Percentiles rank a stretch among this genome's conserved stretches.
phyloP scores from a whole-genome alignment of 2,797 vertebrate genomes.

The Amazonetta brasiliensis region DNA sequence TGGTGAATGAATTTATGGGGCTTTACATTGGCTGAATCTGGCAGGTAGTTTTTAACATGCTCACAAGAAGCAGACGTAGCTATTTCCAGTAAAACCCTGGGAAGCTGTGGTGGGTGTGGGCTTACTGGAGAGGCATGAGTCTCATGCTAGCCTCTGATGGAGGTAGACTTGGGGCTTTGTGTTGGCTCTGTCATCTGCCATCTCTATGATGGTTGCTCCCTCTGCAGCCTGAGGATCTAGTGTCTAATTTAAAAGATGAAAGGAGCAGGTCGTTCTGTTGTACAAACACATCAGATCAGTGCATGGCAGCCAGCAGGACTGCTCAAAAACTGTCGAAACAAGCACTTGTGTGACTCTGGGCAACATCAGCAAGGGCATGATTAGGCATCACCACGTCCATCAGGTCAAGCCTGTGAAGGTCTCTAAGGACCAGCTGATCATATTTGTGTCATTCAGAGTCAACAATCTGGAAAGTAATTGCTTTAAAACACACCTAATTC shows the following conservation, averaged over 20 bases:
- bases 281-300: rapidly evolving
- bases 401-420: neutral
- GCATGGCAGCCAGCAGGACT: neutral
- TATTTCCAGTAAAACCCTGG: slow-evolving; percentile 35
- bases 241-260: neutral
- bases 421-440: neutral
- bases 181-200: neutral
- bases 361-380: neutral
- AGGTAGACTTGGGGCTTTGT: neutral
- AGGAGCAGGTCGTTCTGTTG: neutral
- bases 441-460: slow-evolving; percentile 24
- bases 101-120: neutral
- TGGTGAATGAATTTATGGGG: neutral
- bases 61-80: neutral
- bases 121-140: rapidly evolving
- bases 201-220: neutral
- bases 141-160: neutral
- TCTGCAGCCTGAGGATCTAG: neutral
- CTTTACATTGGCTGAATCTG: neutral
- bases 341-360: rapidly evolving
- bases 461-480: slow-evolving; percentile 40
- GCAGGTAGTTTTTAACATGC: neutral
- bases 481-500: slow-evolving; percentile 17
- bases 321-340: neutral
- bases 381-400: neutral